A percentile compares a stretch with the other conserved stretches of the same genome.
Evolutionary conservation across 1,140 invertebrate genomes (phyloP).

Genomic region (Anoplolepis gracilipes): DNA sequence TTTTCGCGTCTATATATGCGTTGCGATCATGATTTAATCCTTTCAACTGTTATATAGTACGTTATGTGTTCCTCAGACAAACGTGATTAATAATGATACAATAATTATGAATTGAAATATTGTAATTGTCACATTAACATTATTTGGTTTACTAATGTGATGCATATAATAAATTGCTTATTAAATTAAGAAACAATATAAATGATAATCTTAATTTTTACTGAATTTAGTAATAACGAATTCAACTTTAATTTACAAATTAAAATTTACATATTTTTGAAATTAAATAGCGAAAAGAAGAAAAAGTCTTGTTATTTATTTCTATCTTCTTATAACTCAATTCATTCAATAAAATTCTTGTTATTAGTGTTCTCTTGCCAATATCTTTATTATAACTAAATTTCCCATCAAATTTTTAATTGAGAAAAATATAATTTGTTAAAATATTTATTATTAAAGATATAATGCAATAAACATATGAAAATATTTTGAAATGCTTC

Average conservation of each 20-base stretch:
- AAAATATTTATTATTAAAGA: not conserved
- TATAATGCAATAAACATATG: not conserved
- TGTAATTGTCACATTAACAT: not conserved
- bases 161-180: not conserved
- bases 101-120: not conserved
- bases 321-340: not conserved
- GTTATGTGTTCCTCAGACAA: not conserved
- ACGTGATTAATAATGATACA: not conserved
- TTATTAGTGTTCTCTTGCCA: not conserved
- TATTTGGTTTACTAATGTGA: not conserved
- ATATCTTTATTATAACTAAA: not conserved
- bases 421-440: not conserved
- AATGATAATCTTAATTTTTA: not conserved
- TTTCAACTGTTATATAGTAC: not conserved
- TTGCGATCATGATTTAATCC: not conserved
- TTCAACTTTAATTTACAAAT: not conserved
- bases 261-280: not conserved
- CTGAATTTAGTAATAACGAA: not conserved
- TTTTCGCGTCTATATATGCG: not conserved
- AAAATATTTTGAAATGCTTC: not conserved
- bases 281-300: not conserved
- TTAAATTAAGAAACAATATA: conserved; percentile 7
- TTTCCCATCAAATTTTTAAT: not conserved
- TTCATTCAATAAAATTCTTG: not conserved
- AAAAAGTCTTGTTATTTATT: not conserved